Percentiles rank a stretch among this genome's conserved stretches.
phyloP scores from a whole-genome alignment of 2,113 vertebrate genomes.

The Globicephala melas region DNA sequence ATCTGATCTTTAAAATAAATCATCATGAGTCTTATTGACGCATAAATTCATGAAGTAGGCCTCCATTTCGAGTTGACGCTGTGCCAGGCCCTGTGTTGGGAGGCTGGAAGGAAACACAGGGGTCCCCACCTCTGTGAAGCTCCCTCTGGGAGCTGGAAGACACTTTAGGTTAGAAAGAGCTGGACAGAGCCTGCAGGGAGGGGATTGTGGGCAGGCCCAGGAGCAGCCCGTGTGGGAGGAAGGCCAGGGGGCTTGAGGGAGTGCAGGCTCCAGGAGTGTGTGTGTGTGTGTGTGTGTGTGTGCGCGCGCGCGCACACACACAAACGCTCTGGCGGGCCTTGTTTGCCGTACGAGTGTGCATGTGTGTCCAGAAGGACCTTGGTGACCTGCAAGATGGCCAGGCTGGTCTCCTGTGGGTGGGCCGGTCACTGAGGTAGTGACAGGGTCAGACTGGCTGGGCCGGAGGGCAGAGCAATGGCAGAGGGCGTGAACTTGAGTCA shows the following conservation, averaged over 20 bases:
- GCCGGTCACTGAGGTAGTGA: neutral
- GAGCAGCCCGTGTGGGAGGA: neutral
- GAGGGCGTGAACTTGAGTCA: neutral
- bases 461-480: too few species aligned
- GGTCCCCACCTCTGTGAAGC: neutral
- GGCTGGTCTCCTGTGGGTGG: neutral
- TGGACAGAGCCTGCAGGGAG: too few species aligned
- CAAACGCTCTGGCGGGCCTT: neutral
- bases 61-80: neutral
- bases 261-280: neutral
- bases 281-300: neutral
- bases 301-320: accelerated
- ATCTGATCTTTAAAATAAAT: neutral
- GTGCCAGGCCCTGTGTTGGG: neutral
- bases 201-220: neutral
- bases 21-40: neutral
- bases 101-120: neutral
- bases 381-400: neutral
- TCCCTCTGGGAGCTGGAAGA: neutral
- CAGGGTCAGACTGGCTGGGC: neutral
- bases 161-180: neutral
- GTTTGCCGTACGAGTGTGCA: neutral
- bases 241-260: neutral
- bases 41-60: neutral
- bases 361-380: neutral